Conservation (phyloP, 2,797 vertebrate species). For the Protonibea diacanthus region DNA sequence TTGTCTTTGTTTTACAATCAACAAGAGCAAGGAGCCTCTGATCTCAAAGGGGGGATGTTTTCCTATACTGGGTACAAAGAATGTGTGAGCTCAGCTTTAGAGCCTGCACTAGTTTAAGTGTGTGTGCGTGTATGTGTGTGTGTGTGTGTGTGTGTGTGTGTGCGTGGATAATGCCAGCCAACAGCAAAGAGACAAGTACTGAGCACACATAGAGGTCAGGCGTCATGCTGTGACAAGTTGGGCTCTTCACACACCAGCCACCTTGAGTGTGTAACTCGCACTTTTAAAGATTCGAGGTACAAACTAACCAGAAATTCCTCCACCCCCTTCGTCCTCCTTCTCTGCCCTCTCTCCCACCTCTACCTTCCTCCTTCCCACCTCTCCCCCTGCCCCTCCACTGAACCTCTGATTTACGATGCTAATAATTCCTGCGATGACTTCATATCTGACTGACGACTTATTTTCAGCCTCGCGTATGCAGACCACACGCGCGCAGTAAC, state of each 20-base stretch:
- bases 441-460: slow-evolving; percentile 67
- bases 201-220: background rate
- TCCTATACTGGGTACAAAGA: background rate
- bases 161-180: background rate
- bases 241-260: background rate
- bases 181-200: background rate
- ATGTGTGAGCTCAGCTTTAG: background rate
- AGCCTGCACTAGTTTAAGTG: background rate
- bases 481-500: slow-evolving; percentile 47
- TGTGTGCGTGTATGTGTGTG: background rate
- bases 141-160: background rate
- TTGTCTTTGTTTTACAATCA: slow-evolving; percentile 4
- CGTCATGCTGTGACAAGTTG: background rate
- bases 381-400: slow-evolving; percentile 26
- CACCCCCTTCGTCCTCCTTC: background rate
- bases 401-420: slow-evolving; percentile 71
- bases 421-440: slow-evolving; percentile 70
- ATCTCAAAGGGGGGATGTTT: background rate
- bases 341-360: background rate
- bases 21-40: background rate
- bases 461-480: slow-evolving; percentile 59
- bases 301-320: slow-evolving; percentile 31
- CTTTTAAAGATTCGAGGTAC: slow-evolving; percentile 23
- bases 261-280: background rate
- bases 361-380: slow-evolving; percentile 18